phyloP scores from a whole-genome alignment of 2,113 vertebrate genomes.

The Eurystomus gularis region DNA sequence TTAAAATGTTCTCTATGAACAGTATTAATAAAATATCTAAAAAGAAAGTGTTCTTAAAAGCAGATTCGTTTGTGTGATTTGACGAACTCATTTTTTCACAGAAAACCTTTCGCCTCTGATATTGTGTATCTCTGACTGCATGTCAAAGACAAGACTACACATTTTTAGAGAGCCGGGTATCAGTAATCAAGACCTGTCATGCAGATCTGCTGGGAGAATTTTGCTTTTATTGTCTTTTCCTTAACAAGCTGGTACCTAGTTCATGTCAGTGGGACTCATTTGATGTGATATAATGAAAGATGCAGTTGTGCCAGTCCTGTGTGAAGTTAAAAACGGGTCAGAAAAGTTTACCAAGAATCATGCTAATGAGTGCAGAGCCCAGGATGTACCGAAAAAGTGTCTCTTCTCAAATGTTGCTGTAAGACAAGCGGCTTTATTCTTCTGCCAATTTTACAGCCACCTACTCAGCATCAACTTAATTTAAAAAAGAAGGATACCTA shows the following conservation, averaged over 20 bases:
- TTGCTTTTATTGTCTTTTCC: not conserved
- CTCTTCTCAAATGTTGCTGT: not conserved
- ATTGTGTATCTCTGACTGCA: not conserved
- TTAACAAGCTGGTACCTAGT: constrained; percentile 26
- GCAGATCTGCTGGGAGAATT: constrained; percentile 1
- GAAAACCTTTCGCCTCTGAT: not conserved
- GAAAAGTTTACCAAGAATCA: constrained; percentile 51
- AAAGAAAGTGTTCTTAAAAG: not conserved
- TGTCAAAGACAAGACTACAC: not conserved
- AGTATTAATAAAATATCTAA: not conserved
- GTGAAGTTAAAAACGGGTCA: constrained; percentile 24
- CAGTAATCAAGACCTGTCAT: not conserved
- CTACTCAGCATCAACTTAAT: constrained; percentile 2
- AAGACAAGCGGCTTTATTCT: constrained; percentile 26
- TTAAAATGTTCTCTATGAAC: not conserved
- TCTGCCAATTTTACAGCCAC: not conserved
- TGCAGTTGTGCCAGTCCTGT: not conserved
- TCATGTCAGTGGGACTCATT: constrained; percentile 16
- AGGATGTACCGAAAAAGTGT: not conserved
- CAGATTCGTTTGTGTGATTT: not conserved
- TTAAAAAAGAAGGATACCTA: not conserved
- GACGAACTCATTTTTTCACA: not conserved
- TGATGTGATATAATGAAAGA: constrained; percentile 55
- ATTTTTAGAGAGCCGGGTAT: not conserved
- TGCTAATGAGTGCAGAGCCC: constrained; percentile 54